A percentile compares a stretch with the other conserved stretches of the same genome.
Evolutionary conservation across 1,140 invertebrate species (phyloP).

Genomic region (Meloidogyne floridensis): DNA sequence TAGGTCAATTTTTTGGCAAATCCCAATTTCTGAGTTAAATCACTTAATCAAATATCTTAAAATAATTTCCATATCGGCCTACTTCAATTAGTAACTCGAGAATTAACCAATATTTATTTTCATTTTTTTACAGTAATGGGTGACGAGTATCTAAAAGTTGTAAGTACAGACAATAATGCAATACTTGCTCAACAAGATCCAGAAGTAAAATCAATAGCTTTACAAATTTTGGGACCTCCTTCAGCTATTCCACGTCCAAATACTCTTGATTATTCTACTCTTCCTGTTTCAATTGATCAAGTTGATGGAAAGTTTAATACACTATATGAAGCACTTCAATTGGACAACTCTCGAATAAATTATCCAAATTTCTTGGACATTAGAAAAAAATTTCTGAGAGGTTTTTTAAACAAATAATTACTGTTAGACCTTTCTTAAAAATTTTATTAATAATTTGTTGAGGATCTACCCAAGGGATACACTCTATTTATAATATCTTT

Average conservation of each 20-base stretch:
- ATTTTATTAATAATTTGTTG: too few species aligned
- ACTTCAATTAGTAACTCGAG: too few species aligned
- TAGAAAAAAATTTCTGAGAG: neutral
- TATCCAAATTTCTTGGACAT: conserved; percentile 2
- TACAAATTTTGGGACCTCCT: neutral
- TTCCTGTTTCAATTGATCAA: neutral
- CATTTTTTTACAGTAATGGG: neutral
- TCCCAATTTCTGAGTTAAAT: too few species aligned
- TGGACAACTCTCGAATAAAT: neutral
- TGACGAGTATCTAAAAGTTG: neutral
- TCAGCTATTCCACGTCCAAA: neutral
- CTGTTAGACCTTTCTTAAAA: too few species aligned
- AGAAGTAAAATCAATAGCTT: neutral
- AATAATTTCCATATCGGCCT: neutral
- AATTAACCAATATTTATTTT: neutral
- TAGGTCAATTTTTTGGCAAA: too few species aligned
- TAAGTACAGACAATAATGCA: neutral
- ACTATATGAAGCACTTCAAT: neutral
- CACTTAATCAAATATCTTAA: neutral
- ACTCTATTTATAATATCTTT: too few species aligned
- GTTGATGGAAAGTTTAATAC: neutral
- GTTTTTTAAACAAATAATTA: neutral
- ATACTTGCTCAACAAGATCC: conserved; percentile 1
- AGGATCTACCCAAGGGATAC: too few species aligned
- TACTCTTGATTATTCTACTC: neutral